Base-by-base conservation (phyloP, 2,888 invertebrate species). In the Phortica okadai region DNA sequence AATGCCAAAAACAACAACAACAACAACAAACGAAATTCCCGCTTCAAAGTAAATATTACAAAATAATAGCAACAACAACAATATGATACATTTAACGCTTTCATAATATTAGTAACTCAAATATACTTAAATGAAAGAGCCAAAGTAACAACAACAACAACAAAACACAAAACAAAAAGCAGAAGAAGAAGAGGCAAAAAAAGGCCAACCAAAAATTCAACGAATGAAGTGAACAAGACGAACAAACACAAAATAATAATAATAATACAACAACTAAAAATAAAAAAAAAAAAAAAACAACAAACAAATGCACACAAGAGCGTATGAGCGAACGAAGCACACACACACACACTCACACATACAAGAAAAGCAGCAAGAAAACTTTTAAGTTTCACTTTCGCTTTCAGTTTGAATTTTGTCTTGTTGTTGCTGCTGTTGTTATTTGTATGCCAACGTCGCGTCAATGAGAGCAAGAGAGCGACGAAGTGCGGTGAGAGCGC, bases 361-460 rank as follows among this genome's bases (percentile, higher is more conserved):
- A 14, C 6, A 50, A 25, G 2, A 10, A 45, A 44, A 50, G 14
- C 64, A 44, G 14, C 44, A 25, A 72, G 25, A 74, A 77, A 81
- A 79, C 80, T 81, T 77, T 81, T 72, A 8, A 90, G 89, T 90
- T 89, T 90, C 89, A 90, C 91, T 90, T 90, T 90, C 91, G 89
- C 86, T 90, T 90, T 90, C 86, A 83, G 82, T 84, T 82, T 82
- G 80, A 81, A 82, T 80, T 84, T 85, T 66, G 11, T 41, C 42
- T n/a, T 25, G 62, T 21, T 4, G 56, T 56, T 56, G 56, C 56
- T 56, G 56, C 56, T 56, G 10, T n/a, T 59, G 16, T n/a, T 59
- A 7, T 62, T 62, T 62, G 16, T 62, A 21, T 62, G 62, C 62
- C n/a, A 25, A 21, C 62, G 25, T 25, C 62, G 25, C 11, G 25